phyloP scores from a whole-genome alignment of 2,113 vertebrate species.

The Elephantulus edwardii region DNA sequence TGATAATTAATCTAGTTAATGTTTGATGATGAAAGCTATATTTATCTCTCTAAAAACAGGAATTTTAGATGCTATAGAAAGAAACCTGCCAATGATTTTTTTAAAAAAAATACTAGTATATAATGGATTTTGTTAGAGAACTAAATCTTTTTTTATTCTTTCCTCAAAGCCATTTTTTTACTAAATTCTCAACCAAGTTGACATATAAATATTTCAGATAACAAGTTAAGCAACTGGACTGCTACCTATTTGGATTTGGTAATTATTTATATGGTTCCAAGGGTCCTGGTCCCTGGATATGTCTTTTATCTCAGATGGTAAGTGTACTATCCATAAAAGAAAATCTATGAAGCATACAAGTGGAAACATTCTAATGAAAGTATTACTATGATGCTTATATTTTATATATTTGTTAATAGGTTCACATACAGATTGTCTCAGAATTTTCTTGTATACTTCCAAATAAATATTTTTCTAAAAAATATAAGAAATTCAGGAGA shows the following conservation, averaged over 20 bases:
- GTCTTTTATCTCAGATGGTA: not conserved
- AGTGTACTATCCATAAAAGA: not conserved
- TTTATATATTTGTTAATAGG: not conserved
- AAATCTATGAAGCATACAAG: not conserved
- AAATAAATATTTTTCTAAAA: not conserved
- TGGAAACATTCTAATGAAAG: not conserved
- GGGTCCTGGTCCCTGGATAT: not conserved
- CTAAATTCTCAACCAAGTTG: not conserved
- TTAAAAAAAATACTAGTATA: too few species aligned
- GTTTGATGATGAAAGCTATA: not conserved
- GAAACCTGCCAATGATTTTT: too few species aligned
- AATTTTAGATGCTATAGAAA: too few species aligned
- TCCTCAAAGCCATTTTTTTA: too few species aligned
- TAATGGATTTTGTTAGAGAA: too few species aligned
- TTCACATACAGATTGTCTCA: not conserved
- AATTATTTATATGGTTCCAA: not conserved
- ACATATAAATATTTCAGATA: not conserved
- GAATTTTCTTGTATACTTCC: too few species aligned
- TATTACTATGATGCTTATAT: not conserved
- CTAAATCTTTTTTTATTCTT: too few species aligned
- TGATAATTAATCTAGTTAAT: constrained; percentile 23
- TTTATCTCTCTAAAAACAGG: constrained; percentile 11
- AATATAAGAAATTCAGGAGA: not conserved
- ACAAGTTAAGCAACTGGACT: not conserved
- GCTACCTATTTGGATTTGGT: not conserved